A percentile compares a stretch with the other conserved stretches of the same genome.
Evolutionary conservation across 1,140 invertebrate genomes (phyloP).

Genomic region (Plectrocnemia conspersa): DNA sequence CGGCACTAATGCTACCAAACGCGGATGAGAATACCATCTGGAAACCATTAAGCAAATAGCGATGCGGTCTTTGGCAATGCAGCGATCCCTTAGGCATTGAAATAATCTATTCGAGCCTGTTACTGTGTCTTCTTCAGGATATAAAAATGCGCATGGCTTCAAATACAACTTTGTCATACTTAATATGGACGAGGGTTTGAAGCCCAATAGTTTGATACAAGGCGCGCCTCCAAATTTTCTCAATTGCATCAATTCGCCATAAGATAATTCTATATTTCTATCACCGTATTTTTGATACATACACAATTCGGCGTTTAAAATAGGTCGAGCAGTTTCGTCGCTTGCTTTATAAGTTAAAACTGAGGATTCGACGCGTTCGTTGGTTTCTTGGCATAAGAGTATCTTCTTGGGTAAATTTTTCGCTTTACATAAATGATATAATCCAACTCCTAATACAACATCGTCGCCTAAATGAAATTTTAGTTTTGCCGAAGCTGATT

Average conservation of each 20-base stretch:
- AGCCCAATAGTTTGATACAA: slow-evolving; percentile 26
- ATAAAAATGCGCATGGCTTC: slow-evolving; percentile 26
- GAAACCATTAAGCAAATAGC: slow-evolving; percentile 25
- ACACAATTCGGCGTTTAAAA: slow-evolving; percentile 21
- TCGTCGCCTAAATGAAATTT: slow-evolving; percentile 26
- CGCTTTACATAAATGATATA: slow-evolving; percentile 27
- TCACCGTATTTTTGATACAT: slow-evolving; percentile 21
- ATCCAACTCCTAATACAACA: slow-evolving; percentile 22
- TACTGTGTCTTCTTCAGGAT: slow-evolving; percentile 26
- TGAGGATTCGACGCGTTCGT: slow-evolving; percentile 18
- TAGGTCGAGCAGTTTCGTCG: background rate
- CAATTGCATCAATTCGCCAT: slow-evolving; percentile 24
- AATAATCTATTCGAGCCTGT: slow-evolving; percentile 28
- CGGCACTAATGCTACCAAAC: slow-evolving; percentile 28
- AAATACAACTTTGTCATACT: slow-evolving; percentile 26
- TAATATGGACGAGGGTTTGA: slow-evolving; percentile 19
- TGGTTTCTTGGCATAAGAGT: slow-evolving; percentile 20
- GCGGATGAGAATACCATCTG: slow-evolving; percentile 23
- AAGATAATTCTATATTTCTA: slow-evolving; percentile 21
- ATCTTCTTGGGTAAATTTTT: slow-evolving; percentile 18
- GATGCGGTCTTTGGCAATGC: slow-evolving; percentile 16
- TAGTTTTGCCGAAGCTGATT: slow-evolving; percentile 18
- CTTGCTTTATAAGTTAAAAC: background rate
- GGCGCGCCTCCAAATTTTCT: slow-evolving; percentile 28
- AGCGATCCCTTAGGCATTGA: slow-evolving; percentile 27